phyloP scores from a whole-genome alignment of 92 coral and sea anemone genomes.

The Parazoanthus atlanticus region DNA sequence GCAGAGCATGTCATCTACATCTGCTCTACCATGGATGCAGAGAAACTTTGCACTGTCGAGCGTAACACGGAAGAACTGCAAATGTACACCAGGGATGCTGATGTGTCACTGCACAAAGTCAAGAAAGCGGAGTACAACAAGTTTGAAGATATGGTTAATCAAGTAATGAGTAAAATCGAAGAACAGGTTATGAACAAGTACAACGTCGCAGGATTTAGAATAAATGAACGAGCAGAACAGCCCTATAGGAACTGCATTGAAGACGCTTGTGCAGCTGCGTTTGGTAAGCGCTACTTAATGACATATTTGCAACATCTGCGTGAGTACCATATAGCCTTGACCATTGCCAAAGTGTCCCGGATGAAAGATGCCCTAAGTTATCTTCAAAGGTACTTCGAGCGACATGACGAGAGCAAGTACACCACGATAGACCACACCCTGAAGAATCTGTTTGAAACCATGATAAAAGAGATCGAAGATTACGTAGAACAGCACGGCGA shows the following conservation, averaged over 20 bases:
- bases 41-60: slow-evolving; percentile 62
- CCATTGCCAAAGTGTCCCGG: slow-evolving; percentile 76
- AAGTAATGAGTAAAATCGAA: slow-evolving; percentile 63
- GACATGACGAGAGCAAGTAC: slow-evolving; percentile 55
- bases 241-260: slow-evolving; percentile 87
- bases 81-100: slow-evolving; percentile 47
- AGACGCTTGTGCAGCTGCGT: slow-evolving; percentile 45
- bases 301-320: slow-evolving; percentile 83
- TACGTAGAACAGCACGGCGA: slow-evolving; percentile 52
- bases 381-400: slow-evolving; percentile 61
- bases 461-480: slow-evolving; percentile 38
- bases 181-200: slow-evolving; percentile 27
- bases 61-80: slow-evolving; percentile 59
- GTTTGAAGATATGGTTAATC: slow-evolving; percentile 54
- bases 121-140: slow-evolving; percentile 37
- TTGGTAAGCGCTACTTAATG: slow-evolving; percentile 66
- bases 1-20: slow-evolving; percentile 68
- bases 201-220: background rate
- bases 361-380: slow-evolving; percentile 72
- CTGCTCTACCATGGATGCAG: slow-evolving; percentile 84
- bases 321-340: slow-evolving; percentile 76
- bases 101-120: slow-evolving; percentile 49
- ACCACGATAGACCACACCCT: slow-evolving; percentile 53
- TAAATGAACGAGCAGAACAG: slow-evolving; percentile 58
- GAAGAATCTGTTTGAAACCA: slow-evolving; percentile 44